Conservation (phyloP, 2,888 invertebrate species). For the Calliopum simillimum region DNA sequence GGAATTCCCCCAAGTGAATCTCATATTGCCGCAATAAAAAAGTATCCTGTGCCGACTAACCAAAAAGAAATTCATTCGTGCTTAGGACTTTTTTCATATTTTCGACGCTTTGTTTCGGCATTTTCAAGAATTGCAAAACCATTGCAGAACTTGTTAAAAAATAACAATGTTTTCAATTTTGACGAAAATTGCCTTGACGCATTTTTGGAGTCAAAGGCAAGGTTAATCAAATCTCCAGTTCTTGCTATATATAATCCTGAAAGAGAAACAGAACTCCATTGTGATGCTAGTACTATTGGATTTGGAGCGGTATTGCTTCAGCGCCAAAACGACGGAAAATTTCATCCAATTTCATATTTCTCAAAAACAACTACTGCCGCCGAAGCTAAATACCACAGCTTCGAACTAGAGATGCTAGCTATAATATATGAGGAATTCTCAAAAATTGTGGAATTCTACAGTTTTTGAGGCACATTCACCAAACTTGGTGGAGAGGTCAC, state of each 20-base stretch:
- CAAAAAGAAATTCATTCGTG: background rate
- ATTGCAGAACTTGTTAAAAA: conserved; percentile 27
- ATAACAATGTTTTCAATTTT: conserved; percentile 37
- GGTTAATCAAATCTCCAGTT: conserved; percentile 45
- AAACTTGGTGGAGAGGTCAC: too few species aligned
- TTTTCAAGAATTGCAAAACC: conserved; percentile 39
- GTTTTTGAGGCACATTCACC: too few species aligned
- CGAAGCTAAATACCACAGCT: conserved; percentile 53
- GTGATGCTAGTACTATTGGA: conserved; percentile 54
- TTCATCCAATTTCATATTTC: conserved; percentile 58
- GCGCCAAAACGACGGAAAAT: conserved; percentile 46
- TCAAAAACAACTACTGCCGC: conserved; percentile 49
- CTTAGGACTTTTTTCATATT: background rate
- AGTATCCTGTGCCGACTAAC: conserved; percentile 30
- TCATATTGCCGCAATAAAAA: conserved; percentile 27
- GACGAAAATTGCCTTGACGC: conserved; percentile 31
- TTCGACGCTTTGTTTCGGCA: conserved; percentile 34
- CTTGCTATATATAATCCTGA: conserved; percentile 54
- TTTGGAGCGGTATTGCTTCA: conserved; percentile 55
- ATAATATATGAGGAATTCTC: conserved; percentile 53
- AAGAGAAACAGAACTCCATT: conserved; percentile 54
- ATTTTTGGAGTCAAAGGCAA: conserved; percentile 32
- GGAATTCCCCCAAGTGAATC: conserved; percentile 34
- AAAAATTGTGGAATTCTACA: too few species aligned
- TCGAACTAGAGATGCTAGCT: conserved; percentile 54